Base-by-base conservation (phyloP, 1,140 invertebrate species). In the Nephotettix cincticeps region DNA sequence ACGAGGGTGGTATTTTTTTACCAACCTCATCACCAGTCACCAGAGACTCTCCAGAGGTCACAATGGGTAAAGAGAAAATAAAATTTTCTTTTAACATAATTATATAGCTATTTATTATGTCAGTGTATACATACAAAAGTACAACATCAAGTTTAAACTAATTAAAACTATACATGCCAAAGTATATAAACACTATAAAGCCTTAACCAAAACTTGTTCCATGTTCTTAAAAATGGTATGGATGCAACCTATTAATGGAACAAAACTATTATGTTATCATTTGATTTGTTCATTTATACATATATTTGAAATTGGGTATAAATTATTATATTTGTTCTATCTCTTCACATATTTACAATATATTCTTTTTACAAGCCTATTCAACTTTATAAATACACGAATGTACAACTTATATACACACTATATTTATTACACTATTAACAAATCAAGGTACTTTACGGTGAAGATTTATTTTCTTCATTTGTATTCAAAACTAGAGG, bases 91-190 rank as follows among this genome's bases (percentile, higher is more conserved):
- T 36, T 6, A 36, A 36, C 32, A 36, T 36, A 36, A 36, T 36
- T 36, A 61, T 14, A 61, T 61, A 21, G 28, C 28, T 61, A 61
- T 61, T 61, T 27, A 61, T 61, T 61, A 27, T 27, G 56, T 61
- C 56, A 61, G 2, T n/a, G 56, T 4, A 27, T 27, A 21, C 56
- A 61, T 61, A 61, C 56, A 61, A 61, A 61, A 61, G 56, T 61
- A 61, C 47, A 51, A 51, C 47, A 27, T 29, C 13, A 28, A 29
- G 47, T 54, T 29, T 9, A 27, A 27, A 29, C 13, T 61, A 27
- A 61, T 36, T 36, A 36, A 61, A 61, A 61, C 56, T 61, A 61
- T 61, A 61, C 56, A 61, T 61, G 27, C 56, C 21, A 61, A 61
- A 14, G 13, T 25, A 14, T n/a, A n/a, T 21, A 11, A 61, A 29